Conservation (phyloP, 2,113 vertebrate species). For the Tupaia tana region DNA sequence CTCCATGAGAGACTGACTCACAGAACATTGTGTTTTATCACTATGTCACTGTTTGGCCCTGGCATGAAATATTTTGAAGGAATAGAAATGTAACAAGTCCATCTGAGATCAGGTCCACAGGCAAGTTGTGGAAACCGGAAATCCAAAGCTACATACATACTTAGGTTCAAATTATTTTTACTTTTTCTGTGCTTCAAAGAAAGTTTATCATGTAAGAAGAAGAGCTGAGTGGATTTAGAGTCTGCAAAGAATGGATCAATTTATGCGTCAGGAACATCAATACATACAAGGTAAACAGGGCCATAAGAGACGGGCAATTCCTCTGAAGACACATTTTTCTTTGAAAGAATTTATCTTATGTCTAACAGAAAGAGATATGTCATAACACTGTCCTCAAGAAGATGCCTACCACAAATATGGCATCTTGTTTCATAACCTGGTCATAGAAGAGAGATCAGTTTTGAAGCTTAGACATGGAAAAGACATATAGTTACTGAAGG, state of each 20-base stretch:
- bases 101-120: neutral
- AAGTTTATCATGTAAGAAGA: neutral
- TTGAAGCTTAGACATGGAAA: conserved; percentile 26
- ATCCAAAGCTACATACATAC: neutral
- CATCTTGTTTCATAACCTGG: neutral
- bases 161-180: neutral
- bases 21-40: no score
- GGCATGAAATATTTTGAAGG: neutral
- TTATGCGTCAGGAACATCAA: neutral
- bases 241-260: neutral
- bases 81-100: neutral
- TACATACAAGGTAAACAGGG: neutral
- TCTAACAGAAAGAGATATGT: neutral
- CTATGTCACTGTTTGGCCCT: no score
- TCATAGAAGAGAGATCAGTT: neutral
- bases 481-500: neutral
- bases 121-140: neutral
- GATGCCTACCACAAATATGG: neutral
- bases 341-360: conserved; percentile 19
- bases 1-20: no score
- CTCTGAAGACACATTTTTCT: neutral
- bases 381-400: neutral
- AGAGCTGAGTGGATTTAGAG: neutral
- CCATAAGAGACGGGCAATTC: neutral
- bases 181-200: conserved; percentile 14